Base-by-base conservation (phyloP, 2,797 vertebrate genomes). In the Pipistrellus kuhlii region DNA sequence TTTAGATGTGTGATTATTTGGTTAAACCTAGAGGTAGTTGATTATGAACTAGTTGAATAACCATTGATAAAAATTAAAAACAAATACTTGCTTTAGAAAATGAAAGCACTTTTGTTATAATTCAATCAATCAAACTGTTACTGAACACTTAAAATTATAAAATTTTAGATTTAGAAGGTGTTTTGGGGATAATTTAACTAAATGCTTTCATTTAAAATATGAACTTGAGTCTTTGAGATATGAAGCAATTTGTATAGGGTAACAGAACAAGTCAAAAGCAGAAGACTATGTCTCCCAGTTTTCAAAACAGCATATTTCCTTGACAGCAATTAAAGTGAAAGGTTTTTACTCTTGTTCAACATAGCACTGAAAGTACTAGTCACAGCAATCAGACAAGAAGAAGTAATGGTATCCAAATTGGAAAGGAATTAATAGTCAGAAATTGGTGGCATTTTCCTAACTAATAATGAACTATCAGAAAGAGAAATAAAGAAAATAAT, bases 141-240 rank as follows among this genome's bases (percentile, higher is more conserved):
- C n/a, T 85, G 35, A 35, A 69, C 32, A 41, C 0, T 77, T 86
- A 69, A 85, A 90, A 66, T 85, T 82, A 59, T 6, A 35, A 66
- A 69, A 71, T 78, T 78, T 68, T 64, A 88, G 8, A 85, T 7
- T 18, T 38, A 25, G 75, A 75, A 92, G 6, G 5, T 35, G 72
- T 23, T 82, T 91, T 44, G 44, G 5, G 9, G 32, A 83, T 75
- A 13, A 92, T 41, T 62, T 90, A 85, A 11, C 18, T 85, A 85
- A 93, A 85, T 90, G 41, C 2, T 85, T 90, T 80, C 2, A 62
- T 93, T 84, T 83, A 81, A 85, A 85, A 77, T 87, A 82, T 2
- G 27, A 87, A 86, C 66, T 5, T 44, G 66, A 48, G 20, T 87
- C 25, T 7, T 81, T 84, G 38, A 73, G 30, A 41, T 83, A 93